Base-by-base conservation (phyloP, 2,113 vertebrate genomes). In the Tylochromis polylepis region DNA sequence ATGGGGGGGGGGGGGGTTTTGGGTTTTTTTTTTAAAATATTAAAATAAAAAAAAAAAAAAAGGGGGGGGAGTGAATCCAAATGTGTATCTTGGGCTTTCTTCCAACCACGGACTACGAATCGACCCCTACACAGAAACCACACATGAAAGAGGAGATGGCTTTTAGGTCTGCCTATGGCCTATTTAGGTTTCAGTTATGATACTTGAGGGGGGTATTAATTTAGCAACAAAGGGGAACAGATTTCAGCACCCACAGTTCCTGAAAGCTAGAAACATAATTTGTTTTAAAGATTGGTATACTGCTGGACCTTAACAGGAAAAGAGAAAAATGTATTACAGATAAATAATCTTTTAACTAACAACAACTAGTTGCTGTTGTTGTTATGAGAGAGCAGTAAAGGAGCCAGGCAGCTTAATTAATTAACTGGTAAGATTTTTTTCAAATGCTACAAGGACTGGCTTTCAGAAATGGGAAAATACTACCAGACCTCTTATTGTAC, bases 51-150 rank as follows among this genome's bases (percentile, higher is more conserved):
- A 49, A 49, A 3, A 9, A 46, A 46, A n/a, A n/a, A 0, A 2
- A 0, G 1, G 4, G 8, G 5, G 10, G 56, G 2, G 1, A 4
- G 4, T 31, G 29, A 84, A 88, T 84, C 6, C 49, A 85, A 77
- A 62, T 49, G 46, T 65, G 27, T 11, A 11, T n/a, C 24, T 65
- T 53, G 15, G 36, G 78, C 56, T 87, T 70, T 62, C 62, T 85
- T 93, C 83, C 85, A 85, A 89, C 88, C 87, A 83, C 84, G 11
- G 8, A 15, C 11, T 81, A 14, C 5, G 72, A 87, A 27, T 18
- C 6, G 20, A 88, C 86, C 91, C 88, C 75, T 67, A 82, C 81
- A 91, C 62, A 92, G 86, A 92, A 93, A 94, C 90, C 87, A 90
- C 90, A 93, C 55, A 41, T 85, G n/a, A 89, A 79, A 86, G 36